Conservation (phyloP, 2,888 invertebrate species). For the Aphrophora alni region DNA sequence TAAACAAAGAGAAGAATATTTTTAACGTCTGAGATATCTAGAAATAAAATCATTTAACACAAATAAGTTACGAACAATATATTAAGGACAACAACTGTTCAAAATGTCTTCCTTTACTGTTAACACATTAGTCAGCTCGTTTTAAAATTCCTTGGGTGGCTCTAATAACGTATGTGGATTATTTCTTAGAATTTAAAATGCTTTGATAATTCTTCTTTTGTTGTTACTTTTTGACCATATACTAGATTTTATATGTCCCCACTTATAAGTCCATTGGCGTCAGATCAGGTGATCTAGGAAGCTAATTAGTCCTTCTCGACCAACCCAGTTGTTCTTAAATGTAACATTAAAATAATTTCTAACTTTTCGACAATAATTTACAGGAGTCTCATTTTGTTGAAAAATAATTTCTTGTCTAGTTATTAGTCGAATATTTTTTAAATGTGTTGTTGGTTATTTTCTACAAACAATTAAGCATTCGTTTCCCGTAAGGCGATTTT, state of each 20-base stretch:
- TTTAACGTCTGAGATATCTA: no score
- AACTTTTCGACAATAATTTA: background rate
- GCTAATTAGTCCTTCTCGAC: slow-evolving; percentile 3
- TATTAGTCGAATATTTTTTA: background rate
- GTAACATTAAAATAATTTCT: background rate
- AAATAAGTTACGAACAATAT: no score
- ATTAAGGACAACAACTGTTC: no score
- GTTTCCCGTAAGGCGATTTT: slow-evolving; percentile 12
- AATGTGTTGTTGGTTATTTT: background rate
- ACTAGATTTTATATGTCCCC: background rate
- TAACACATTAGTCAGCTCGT: no score
- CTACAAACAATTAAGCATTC: background rate
- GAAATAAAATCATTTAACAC: no score
- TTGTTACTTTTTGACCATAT: background rate
- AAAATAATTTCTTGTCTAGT: slow-evolving; percentile 4
- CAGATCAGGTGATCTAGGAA: slow-evolving; percentile 2
- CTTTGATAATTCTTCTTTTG: background rate
- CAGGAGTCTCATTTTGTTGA: slow-evolving; percentile 2
- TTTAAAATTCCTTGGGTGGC: background rate
- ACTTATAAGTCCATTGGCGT: background rate
- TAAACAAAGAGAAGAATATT: no score
- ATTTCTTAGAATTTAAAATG: background rate
- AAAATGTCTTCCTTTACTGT: no score
- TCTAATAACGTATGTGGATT: background rate
- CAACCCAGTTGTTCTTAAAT: slow-evolving; percentile 1